Evolutionary conservation across 2,113 vertebrate species (phyloP), one percentile per base, ranked within the genome.

Genomic region (Sphaerodactylus townsendi): DNA sequence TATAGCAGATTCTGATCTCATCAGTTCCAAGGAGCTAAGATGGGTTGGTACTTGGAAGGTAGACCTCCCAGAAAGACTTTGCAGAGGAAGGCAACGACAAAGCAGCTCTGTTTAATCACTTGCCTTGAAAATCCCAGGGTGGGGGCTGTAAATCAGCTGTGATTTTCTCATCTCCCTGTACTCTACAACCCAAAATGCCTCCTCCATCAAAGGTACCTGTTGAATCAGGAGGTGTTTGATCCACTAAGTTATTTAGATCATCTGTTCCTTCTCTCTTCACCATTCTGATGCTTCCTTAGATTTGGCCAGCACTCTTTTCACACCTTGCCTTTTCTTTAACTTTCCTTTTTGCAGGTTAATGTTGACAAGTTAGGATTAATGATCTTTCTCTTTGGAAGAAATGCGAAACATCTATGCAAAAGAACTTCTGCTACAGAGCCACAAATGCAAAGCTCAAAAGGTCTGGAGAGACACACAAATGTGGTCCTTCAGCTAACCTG

Each of bases 321-420:
- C 30, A 69, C 73, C 80, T 65, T 21, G 19, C 30, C 7, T 78
- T 77, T 70, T 62, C 59, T n/a, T 73, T 79, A 17, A 2, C 84
- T 75, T 44, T 8, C 14, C 2, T 70, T 70, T 35, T 78, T 30
- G 8, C 39, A 59, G 65, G 66, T 30, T 23, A 19, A 46, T 48
- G 66, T 39, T 87, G 89, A 77, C 35, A 30, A 5, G 2, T 86
- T 69, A 86, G 30, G 77, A 82, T 80, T 3, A 3, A 84, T 86
- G 86, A 66, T 71, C 65, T 46, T 80, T 85, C 28, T 72, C 39
- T 6, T 64, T 84, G 77, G 70, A 90, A 74, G 64, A 86, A 89
- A 82, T 71, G 74, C 79, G 81, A 86, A 81, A 75, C 25, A 19
- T 90, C 39, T 77, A 37, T 82, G 37, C 44, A 83, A 88, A 89